Evolutionary conservation across 64 coral and sea anemone genomes (phyloP).

Genomic region (Stichodactyla helianthus): DNA sequence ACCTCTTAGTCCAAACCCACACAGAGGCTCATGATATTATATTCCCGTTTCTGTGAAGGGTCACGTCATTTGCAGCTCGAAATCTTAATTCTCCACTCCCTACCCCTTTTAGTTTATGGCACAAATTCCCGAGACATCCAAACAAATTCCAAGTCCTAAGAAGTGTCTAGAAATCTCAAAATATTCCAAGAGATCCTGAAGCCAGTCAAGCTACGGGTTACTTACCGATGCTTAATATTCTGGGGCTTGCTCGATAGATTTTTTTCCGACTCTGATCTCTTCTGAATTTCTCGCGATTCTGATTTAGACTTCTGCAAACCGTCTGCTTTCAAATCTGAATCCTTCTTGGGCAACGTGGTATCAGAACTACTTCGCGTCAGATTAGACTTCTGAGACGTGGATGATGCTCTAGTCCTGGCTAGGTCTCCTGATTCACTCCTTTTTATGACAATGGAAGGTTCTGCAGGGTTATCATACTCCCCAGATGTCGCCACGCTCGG

Average conservation of each 20-base stretch:
- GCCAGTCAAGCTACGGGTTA: neutral
- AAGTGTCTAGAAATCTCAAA: no score
- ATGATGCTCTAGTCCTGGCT: neutral
- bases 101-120: no score
- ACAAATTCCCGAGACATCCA: no score
- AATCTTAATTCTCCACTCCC: no score
- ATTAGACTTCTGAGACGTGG: neutral
- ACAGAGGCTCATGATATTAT: no score
- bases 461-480: neutral
- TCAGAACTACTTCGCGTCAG: conserved; percentile 48
- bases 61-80: no score
- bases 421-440: conserved; percentile 22
- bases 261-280: neutral
- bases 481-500: conserved; percentile 31
- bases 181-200: no score
- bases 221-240: neutral
- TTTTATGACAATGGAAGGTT: conserved; percentile 4
- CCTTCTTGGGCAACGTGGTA: conserved; percentile 16
- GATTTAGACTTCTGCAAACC: conserved; percentile 45
- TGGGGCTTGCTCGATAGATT: neutral
- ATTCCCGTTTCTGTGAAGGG: no score
- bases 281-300: conserved; percentile 3
- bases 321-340: conserved; percentile 3
- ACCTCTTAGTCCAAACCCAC: no score
- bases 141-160: no score